Conservation (phyloP, 1,140 invertebrate genomes). For the Hermetia illucens region DNA sequence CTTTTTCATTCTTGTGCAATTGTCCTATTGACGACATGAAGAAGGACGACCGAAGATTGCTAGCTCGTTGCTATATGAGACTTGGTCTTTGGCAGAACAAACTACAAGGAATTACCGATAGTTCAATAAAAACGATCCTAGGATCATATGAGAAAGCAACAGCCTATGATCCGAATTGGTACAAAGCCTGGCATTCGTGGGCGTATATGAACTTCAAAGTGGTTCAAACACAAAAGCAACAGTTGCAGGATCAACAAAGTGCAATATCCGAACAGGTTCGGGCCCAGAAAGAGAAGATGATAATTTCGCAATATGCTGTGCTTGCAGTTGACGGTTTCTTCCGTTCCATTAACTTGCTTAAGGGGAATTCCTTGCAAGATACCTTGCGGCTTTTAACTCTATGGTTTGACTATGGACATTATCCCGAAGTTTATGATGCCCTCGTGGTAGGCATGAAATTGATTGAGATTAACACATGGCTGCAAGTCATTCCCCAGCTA, state of each 20-base stretch:
- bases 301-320: conserved; percentile 71
- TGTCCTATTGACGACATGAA: conserved; percentile 41
- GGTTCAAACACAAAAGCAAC: conserved; percentile 58
- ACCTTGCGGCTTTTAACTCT: conserved; percentile 83
- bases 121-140: conserved; percentile 68
- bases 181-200: conserved; percentile 96
- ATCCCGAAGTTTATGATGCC: conserved; percentile 85
- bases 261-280: conserved; percentile 18
- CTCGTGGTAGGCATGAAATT: conserved; percentile 81
- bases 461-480: conserved; percentile 96
- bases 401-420: conserved; percentile 93
- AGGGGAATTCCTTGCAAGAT: conserved; percentile 93
- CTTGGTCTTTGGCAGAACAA: conserved; percentile 83
- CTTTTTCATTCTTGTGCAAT: conserved; percentile 37
- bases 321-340: conserved; percentile 93
- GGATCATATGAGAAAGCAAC: conserved; percentile 79
- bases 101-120: conserved; percentile 61
- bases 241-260: conserved; percentile 16
- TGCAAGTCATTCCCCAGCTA: conserved; percentile 97
- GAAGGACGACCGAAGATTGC: conserved; percentile 49
- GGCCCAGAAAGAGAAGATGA: conserved; percentile 33
- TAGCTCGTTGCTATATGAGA: conserved; percentile 80
- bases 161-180: conserved; percentile 74
- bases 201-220: conserved; percentile 98
- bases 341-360: conserved; percentile 81